Percentiles rank a stretch among this genome's conserved stretches.
phyloP scores from a whole-genome alignment of 2,888 invertebrate species.

The Clepsis dumicolana region DNA sequence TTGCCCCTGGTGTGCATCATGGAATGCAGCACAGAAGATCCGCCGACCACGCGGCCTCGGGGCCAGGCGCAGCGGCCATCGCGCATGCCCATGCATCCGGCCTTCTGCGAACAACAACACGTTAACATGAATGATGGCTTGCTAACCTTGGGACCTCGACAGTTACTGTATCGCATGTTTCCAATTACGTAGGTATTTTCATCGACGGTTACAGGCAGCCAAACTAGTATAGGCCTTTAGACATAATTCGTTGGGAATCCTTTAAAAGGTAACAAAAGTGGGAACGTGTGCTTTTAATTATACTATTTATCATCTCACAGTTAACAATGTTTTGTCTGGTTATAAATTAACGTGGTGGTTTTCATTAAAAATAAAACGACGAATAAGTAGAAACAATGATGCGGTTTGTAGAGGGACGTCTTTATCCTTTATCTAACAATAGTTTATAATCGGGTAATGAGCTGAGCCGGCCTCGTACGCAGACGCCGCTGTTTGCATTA shows the following conservation, averaged over 20 bases:
- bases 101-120: conserved; percentile 55
- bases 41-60: conserved; percentile 93
- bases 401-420: background rate
- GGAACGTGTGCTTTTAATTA: conserved; percentile 12
- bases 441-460: conserved; percentile 28
- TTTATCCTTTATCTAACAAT: conserved; percentile 20
- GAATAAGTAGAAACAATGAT: too few relatives aligned
- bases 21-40: conserved; percentile 92
- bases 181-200: background rate
- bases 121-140: background rate
- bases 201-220: background rate
- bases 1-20: conserved; percentile 94
- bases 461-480: conserved; percentile 25
- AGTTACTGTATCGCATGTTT: background rate
- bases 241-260: conserved; percentile 25
- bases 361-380: background rate
- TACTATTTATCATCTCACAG: conserved; percentile 15
- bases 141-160: background rate
- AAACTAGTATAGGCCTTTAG: background rate
- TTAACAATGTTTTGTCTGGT: conserved; percentile 2
- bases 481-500: conserved; percentile 24
- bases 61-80: conserved; percentile 93
- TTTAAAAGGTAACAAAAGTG: conserved; percentile 19
- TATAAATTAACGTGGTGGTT: background rate
- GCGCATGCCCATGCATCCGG: conserved; percentile 91